These are phyloP conservation scores for Rhamnusium bicolor DNA, from an alignment of 2,888 invertebrate genomes.

Conservation along the genomic window DNA sequence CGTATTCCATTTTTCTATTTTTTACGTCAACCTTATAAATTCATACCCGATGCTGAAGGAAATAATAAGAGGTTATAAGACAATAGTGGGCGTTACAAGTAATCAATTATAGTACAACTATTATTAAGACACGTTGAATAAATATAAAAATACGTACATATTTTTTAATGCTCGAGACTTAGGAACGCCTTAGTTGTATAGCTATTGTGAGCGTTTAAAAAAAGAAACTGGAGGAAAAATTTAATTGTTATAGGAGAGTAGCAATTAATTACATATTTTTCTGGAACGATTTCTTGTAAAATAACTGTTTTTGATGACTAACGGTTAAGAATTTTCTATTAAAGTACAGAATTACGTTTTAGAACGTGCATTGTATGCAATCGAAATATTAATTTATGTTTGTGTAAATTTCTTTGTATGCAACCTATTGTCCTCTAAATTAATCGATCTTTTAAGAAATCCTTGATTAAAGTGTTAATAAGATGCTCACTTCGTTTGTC, in stretches of 20 bases:
- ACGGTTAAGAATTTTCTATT: no score
- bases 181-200: constrained; percentile 1
- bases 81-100: constrained; percentile 70
- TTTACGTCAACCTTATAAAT: neutral
- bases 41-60: constrained; percentile 61
- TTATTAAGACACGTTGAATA: constrained; percentile 62
- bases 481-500: no score
- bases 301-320: neutral
- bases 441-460: no score
- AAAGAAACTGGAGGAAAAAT: constrained; percentile 8
- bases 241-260: constrained; percentile 5
- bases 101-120: constrained; percentile 70
- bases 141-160: constrained; percentile 20
- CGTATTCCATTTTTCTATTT: neutral
- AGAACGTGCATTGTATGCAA: no score
- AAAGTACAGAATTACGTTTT: no score
- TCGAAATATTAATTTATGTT: no score
- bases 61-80: constrained; percentile 70
- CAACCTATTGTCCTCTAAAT: no score
- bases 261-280: neutral
- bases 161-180: neutral
- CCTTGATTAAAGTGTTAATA: no score
- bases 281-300: neutral
- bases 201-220: constrained; percentile 17
- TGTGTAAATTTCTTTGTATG: no score